Evolutionary conservation across 1,140 invertebrate species (phyloP), one percentile per base, ranked within the genome.

Genomic region (Drosophila kikkawai): DNA sequence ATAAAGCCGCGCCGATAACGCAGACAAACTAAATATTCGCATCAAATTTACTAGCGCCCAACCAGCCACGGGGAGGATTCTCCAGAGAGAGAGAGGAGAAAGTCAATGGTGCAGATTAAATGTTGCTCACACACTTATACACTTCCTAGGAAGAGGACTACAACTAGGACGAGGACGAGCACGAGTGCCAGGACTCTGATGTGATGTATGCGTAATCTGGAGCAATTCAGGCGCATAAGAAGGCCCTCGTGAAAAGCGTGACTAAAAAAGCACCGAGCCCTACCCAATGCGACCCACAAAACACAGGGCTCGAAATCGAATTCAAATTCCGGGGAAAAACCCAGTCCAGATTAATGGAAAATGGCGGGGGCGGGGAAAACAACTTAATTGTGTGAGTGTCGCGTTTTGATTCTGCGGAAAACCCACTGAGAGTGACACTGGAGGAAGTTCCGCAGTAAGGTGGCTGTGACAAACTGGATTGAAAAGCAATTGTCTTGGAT

Each of bases 101-200:
- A 92, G 91, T 92, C 91, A 92, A 92, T 92, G 91, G 82, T 90
- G 91, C 91, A 91, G 80, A 92, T 92, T 91, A 92, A 91, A 76
- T 82, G 82, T 78, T 75, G 66, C 79, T 74, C 80, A 67, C 84
- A 80, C 34, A 69, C 51, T 61, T 42, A 45, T 56, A 58, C 55
- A 57, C 44, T 60, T 60, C 17, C 55, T 34, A 11, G 34, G 34
- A 45, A 11, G 42, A 17, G n/a, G 37, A 15, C 37, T 41, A 15
- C 7, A 15, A 50, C 26, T 1, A 51, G 55, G 15, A 47, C 12
- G 12, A 29, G 12, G 22, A 37, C 41, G 12, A 48, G 55, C 32
- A 39, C 58, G 37, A 37, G 64, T 51, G 39, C 32, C 11, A 19
- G 32, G 51, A 48, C 57, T 58, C 41, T 37, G 56, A 71, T 48